phyloP scores from a whole-genome alignment of 2,888 invertebrate genomes.

The Anticlea derivata region DNA sequence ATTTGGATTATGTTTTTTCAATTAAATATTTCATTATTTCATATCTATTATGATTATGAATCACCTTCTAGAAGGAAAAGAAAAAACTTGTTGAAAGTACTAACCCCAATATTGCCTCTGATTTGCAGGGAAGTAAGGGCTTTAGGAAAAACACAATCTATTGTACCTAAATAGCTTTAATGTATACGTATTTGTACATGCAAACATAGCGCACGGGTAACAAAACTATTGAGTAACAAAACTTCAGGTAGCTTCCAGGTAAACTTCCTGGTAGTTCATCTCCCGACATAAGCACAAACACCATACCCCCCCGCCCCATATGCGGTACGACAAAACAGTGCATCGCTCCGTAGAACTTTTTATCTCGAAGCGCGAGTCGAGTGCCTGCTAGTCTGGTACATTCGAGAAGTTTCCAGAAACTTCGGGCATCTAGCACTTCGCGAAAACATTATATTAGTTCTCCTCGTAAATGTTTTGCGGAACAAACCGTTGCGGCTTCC shows the following conservation, averaged over 20 bases:
- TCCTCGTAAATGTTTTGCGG: constrained; percentile 18
- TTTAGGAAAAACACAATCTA: too few species aligned
- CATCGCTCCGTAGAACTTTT: constrained; percentile 29
- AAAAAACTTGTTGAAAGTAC: too few species aligned
- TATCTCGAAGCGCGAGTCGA: constrained; percentile 30
- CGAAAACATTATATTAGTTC: constrained; percentile 34
- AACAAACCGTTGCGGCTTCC: constrained; percentile 9
- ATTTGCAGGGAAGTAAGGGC: too few species aligned
- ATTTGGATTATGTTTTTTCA: too few species aligned
- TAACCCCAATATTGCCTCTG: too few species aligned
- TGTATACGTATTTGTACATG: too few species aligned
- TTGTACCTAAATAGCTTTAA: too few species aligned
- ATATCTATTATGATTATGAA: too few species aligned
- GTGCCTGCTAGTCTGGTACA: constrained; percentile 18
- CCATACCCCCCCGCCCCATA: too few species aligned
- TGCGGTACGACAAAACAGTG: constrained; percentile 14
- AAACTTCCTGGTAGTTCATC: constrained; percentile 14
- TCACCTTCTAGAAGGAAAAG: too few species aligned
- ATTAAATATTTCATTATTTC: too few species aligned
- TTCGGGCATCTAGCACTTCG: constrained; percentile 22
- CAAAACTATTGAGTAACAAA: constrained; percentile 5
- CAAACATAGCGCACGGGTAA: not conserved
- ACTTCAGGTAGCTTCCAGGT: constrained; percentile 6
- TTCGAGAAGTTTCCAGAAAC: constrained; percentile 33
- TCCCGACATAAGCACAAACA: constrained; percentile 4